phyloP scores from a whole-genome alignment of 2,888 invertebrate species.

The Oscheius sp. region DNA sequence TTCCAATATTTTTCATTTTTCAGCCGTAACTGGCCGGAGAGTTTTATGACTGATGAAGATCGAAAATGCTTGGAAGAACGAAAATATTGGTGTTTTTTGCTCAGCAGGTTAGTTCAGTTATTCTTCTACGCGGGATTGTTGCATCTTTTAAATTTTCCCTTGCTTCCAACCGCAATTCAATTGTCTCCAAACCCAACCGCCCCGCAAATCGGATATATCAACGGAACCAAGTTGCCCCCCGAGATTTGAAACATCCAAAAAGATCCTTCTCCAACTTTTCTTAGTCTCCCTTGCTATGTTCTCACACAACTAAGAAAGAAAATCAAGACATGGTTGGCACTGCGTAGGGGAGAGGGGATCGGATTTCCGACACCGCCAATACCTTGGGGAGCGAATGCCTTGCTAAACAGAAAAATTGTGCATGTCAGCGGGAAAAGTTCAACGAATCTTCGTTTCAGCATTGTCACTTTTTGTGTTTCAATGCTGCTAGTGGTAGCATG shows the following conservation, averaged over 20 bases:
- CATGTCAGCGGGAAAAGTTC: neutral
- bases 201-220: conserved; percentile 23
- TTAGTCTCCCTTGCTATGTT: neutral
- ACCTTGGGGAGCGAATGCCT: conserved; percentile 22
- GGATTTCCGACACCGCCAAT: conserved; percentile 30
- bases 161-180: conserved; percentile 15
- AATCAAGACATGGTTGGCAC: conserved; percentile 30
- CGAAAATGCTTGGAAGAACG: conserved; percentile 82
- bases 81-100: conserved; percentile 69
- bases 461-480: conserved; percentile 70
- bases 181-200: conserved; percentile 22
- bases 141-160: conserved; percentile 2
- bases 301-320: neutral
- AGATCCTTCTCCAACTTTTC: neutral
- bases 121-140: neutral
- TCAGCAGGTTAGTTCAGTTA: conserved; percentile 52
- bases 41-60: conserved; percentile 59
- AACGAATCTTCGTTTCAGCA: conserved; percentile 43
- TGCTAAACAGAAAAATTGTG: neutral
- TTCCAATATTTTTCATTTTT: neutral
- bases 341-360: conserved; percentile 27
- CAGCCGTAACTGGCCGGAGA: conserved; percentile 49
- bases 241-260: conserved; percentile 1
- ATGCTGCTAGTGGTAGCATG: conserved; percentile 77
- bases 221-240: neutral